A percentile compares a stretch with the other conserved stretches of the same genome.
These are phyloP conservation scores for Aphelenchoides fujianensis DNA, from an alignment of 1,140 invertebrate genomes.

Conservation along the genomic window DNA sequence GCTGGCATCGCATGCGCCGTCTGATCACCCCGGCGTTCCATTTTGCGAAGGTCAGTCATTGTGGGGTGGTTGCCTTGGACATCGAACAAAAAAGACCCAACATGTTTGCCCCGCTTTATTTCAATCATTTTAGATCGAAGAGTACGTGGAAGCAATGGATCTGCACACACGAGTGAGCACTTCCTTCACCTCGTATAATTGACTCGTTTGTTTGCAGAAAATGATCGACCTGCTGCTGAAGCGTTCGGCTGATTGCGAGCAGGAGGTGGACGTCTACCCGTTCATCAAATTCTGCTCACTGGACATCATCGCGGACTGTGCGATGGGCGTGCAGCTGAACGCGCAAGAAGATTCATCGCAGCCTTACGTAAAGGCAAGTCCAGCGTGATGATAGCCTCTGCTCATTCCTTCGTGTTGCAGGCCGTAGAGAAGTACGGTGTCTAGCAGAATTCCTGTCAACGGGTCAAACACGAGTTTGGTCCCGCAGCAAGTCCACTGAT, in stretches of 20 bases:
- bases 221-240: constrained; percentile 70
- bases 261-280: constrained; percentile 73
- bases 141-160: constrained; percentile 72
- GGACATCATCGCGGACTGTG: constrained; percentile 79
- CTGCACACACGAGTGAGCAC: constrained; percentile 28
- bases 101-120: too few species aligned
- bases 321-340: constrained; percentile 74
- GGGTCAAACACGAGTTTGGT: too few species aligned
- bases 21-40: constrained; percentile 85
- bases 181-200: neutral
- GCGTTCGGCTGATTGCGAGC: constrained; percentile 65
- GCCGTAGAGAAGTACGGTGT: too few species aligned
- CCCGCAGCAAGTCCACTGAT: too few species aligned
- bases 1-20: constrained; percentile 76
- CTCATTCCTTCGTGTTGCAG: too few species aligned
- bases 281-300: constrained; percentile 77
- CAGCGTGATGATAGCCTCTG: too few species aligned
- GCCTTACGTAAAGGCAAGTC: too few species aligned
- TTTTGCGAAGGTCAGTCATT: constrained; percentile 78
- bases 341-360: too few species aligned
- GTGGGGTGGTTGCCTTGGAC: too few species aligned
- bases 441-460: too few species aligned
- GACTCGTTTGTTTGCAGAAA: constrained; percentile 65
- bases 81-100: too few species aligned
- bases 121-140: too few species aligned